phyloP scores from a whole-genome alignment of 2,797 vertebrate species.

The Sebastes trivittatus region DNA sequence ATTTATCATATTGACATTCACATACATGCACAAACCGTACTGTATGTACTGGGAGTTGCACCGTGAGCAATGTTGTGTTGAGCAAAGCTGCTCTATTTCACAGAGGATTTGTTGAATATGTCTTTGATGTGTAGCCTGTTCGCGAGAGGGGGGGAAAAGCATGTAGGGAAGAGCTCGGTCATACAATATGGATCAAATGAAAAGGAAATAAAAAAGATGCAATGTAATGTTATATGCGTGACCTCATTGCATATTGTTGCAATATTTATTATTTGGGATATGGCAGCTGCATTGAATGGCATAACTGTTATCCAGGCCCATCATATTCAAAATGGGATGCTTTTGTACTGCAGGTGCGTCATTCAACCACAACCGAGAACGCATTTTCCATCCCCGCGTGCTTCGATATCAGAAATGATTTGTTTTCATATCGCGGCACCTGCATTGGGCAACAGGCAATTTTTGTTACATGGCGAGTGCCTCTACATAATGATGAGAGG shows the following conservation, averaged over 20 bases:
- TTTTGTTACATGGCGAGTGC: conserved; percentile 24
- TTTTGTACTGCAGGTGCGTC: conserved; percentile 10
- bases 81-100: conserved; percentile 52
- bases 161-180: conserved; percentile 17
- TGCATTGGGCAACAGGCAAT: conserved; percentile 47
- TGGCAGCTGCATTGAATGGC: neutral
- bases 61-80: conserved; percentile 26
- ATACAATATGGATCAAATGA: conserved; percentile 55
- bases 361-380: conserved; percentile 27
- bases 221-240: conserved; percentile 21
- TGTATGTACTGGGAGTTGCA: conserved; percentile 29
- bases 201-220: conserved; percentile 37
- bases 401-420: conserved; percentile 47
- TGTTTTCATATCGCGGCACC: conserved; percentile 35
- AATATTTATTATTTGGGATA: conserved; percentile 25
- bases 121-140: conserved; percentile 60
- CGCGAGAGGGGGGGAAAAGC: neutral
- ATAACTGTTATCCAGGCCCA: conserved; percentile 25
- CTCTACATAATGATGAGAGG: conserved; percentile 51
- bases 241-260: conserved; percentile 13
- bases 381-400: conserved; percentile 15
- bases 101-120: conserved; percentile 49
- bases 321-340: conserved; percentile 37
- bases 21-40: conserved; percentile 22
- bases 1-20: conserved; percentile 51